These are phyloP conservation scores for Frieseomelitta varia DNA, from an alignment of 1,140 invertebrate species.

Conservation along the genomic window DNA sequence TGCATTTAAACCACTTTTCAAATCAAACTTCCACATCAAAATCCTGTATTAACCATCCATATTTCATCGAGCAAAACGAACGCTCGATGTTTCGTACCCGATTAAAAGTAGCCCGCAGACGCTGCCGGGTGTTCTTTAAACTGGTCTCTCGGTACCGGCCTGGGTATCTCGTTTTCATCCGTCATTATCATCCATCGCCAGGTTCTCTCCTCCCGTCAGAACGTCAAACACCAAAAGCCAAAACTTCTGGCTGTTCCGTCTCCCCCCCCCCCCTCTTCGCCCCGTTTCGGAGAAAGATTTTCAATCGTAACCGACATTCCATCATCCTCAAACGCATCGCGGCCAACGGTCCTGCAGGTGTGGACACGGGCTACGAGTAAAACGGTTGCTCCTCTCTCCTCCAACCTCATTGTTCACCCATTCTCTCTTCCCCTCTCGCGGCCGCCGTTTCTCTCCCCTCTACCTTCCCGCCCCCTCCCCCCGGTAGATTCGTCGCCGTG, in stretches of 20 bases:
- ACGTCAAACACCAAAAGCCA: neutral
- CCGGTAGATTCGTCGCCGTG: neutral
- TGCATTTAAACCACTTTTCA: too few species aligned
- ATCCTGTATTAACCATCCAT: too few species aligned
- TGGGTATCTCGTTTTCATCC: slow-evolving; percentile 11
- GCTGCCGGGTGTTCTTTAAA: neutral
- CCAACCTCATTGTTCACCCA: slow-evolving; percentile 38
- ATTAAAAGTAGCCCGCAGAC: neutral
- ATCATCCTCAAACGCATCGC: slow-evolving; percentile 32
- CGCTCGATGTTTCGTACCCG: neutral
- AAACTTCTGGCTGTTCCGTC: neutral
- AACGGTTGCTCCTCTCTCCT: slow-evolving; percentile 52
- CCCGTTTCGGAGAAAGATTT: slow-evolving; percentile 24
- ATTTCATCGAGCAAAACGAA: neutral
- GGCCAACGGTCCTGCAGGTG: slow-evolving; percentile 51
- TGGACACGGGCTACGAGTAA: slow-evolving; percentile 60
- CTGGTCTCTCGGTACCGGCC: neutral
- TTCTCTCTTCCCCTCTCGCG: neutral
- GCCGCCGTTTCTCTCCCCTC: neutral
- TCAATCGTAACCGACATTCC: slow-evolving; percentile 32
- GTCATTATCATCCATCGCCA: slow-evolving; percentile 29
- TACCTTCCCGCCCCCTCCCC: too few species aligned
- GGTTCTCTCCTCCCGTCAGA: neutral
- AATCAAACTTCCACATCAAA: too few species aligned
- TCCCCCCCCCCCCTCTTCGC: neutral